Percentiles rank a stretch among this genome's conserved stretches.
phyloP scores from a whole-genome alignment of 2,888 invertebrate species.

The Cinara cedri region DNA sequence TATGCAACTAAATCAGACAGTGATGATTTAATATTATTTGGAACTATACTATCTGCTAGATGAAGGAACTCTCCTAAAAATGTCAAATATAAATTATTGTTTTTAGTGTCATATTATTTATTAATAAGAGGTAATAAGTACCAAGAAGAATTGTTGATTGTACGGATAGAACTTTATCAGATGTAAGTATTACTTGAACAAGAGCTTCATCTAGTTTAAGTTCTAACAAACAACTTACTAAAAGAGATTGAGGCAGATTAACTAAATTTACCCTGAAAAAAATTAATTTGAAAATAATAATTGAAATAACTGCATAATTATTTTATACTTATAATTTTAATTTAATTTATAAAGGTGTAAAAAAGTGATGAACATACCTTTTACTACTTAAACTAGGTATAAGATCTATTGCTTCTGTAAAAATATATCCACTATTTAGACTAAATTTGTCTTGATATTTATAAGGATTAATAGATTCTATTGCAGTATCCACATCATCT shows the following conservation, averaged over 20 bases:
- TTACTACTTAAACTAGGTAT: constrained; percentile 83
- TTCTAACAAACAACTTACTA: constrained; percentile 87
- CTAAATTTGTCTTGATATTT: constrained; percentile 80
- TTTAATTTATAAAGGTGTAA: background rate
- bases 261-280: constrained; percentile 81
- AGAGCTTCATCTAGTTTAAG: constrained; percentile 85
- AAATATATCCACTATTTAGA: constrained; percentile 92
- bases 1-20: constrained; percentile 81
- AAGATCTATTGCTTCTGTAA: constrained; percentile 84
- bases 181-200: constrained; percentile 88
- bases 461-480: constrained; percentile 87
- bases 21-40: constrained; percentile 85
- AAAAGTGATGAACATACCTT: constrained; percentile 58
- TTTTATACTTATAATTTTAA: background rate
- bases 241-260: constrained; percentile 86
- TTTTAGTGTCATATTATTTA: background rate
- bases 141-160: constrained; percentile 88
- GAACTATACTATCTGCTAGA: constrained; percentile 83
- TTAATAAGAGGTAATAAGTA: constrained; percentile 60
- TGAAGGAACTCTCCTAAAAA: constrained; percentile 80
- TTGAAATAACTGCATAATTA: background rate
- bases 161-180: constrained; percentile 88
- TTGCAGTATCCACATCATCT: constrained; percentile 86
- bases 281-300: constrained; percentile 57
- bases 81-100: constrained; percentile 56